Percentiles rank a stretch among this genome's conserved stretches.
These are phyloP conservation scores for Cynaeus angustus DNA, from an alignment of 2,888 invertebrate species.

Conservation along the genomic window DNA sequence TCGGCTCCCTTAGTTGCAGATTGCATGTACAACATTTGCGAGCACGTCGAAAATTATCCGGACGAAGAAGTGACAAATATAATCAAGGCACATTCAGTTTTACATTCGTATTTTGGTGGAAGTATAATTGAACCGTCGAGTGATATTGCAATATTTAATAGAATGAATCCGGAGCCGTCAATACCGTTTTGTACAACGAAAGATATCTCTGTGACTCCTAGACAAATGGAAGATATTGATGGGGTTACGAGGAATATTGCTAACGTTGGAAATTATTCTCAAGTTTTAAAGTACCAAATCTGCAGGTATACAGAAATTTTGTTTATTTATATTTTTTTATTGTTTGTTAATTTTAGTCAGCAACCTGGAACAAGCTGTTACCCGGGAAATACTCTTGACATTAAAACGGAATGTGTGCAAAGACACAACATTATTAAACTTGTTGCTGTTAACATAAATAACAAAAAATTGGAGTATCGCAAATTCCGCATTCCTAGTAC, in stretches of 20 bases:
- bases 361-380: slow-evolving; percentile 21
- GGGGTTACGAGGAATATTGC: slow-evolving; percentile 38
- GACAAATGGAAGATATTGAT: slow-evolving; percentile 39
- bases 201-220: slow-evolving; percentile 29
- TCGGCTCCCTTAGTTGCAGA: background rate
- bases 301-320: slow-evolving; percentile 41
- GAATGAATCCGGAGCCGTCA: background rate
- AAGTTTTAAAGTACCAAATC: slow-evolving; percentile 46
- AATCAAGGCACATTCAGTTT: slow-evolving; percentile 12
- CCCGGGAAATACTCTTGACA: slow-evolving; percentile 62
- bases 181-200: slow-evolving; percentile 26
- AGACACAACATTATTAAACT: slow-evolving; percentile 73
- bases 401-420: slow-evolving; percentile 72
- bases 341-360: slow-evolving; percentile 26
- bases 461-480: slow-evolving; percentile 69
- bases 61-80: slow-evolving; percentile 28
- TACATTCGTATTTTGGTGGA: slow-evolving; percentile 40
- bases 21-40: slow-evolving; percentile 46
- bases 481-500: slow-evolving; percentile 79
- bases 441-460: slow-evolving; percentile 70
- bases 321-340: background rate
- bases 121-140: slow-evolving; percentile 21
- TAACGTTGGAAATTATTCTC: slow-evolving; percentile 41
- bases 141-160: slow-evolving; percentile 5
- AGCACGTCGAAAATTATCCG: slow-evolving; percentile 47